Conservation (phyloP, 2,888 invertebrate genomes). For the Acanthococcus lagerstroemiae region DNA sequence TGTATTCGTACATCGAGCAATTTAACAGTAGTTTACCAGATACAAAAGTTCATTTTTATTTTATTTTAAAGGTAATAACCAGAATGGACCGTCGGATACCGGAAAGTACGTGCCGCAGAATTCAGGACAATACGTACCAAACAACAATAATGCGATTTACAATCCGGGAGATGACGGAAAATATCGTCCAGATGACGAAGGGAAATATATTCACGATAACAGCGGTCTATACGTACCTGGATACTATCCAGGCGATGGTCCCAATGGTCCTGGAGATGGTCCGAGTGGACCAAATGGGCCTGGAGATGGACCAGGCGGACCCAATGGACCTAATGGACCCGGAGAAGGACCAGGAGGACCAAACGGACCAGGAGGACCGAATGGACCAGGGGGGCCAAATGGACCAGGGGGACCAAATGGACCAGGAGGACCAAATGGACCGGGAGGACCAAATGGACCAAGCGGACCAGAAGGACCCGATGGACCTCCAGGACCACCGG, state of each 20-base stretch:
- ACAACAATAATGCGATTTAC: too few species aligned
- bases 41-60: too few species aligned
- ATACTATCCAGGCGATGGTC: not conserved
- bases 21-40: too few species aligned
- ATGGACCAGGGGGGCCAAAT: conserved; percentile 18
- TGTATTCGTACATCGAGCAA: too few species aligned
- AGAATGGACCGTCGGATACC: too few species aligned
- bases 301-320: conserved; percentile 13
- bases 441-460: conserved; percentile 31
- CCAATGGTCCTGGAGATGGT: not conserved
- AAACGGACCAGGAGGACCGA: conserved; percentile 11
- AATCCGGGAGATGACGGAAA: not conserved
- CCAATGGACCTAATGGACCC: conserved; percentile 12
- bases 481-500: conserved; percentile 38
- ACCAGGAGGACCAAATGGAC: conserved; percentile 30
- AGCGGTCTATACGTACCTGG: conserved; percentile 7
- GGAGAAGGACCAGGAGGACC: conserved; percentile 15
- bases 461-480: conserved; percentile 40
- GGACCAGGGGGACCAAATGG: conserved; percentile 23
- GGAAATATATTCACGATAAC: not conserved
- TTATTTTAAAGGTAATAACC: too few species aligned
- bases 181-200: not conserved
- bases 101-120: not conserved
- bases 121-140: conserved; percentile 1
- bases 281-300: conserved; percentile 1